Base-by-base conservation (phyloP, 2,888 invertebrate genomes). In the Cryptocheilus praepositus region DNA sequence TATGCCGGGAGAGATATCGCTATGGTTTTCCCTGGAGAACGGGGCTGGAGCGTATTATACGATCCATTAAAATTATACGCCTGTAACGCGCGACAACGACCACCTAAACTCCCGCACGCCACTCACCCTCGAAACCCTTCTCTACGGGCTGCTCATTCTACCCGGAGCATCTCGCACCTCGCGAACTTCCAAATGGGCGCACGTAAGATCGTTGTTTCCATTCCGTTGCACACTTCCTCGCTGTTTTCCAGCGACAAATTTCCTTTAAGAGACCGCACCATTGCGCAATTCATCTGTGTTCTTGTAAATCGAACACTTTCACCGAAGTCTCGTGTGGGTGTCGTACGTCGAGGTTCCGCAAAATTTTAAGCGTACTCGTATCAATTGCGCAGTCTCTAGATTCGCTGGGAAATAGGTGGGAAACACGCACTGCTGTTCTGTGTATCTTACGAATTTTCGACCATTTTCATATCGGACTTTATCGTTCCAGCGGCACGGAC, bases 1-100 rank as follows among this genome's bases (percentile, higher is more conserved):
- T 16, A 18, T 5, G 49, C 49, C 49, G 18, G 49, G 49, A 16
- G 16, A 18, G 18, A 16, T 49, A 16, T 49, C 49, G n/a, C 49
- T 49, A 18, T 49, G 49, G 16, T 18, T 49, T 18, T 49, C 49
- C 49, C 49, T 3, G 7, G 49, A 18, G 49, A 49, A 49, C 18
- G 13, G 49, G 36, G 13, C 49, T 5, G 49, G 18, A 18, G 16
- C 49, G 18, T 49, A 49, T 49, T 49, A 49, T 49, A 18, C 49
- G 18, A 49, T 49, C 49, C 49, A 49, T 49, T 49, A 49, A 49
- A 49, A 49, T 49, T 49, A 49, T 49, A 49, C 49, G 49, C 49
- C 18, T 49, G 49, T 49, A 49, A 49, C 49, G 49, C 18, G 49
- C 49, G 49, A 49, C 49, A 49, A 49, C 18, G 49, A 49, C 49